Percentiles rank a stretch among this genome's conserved stretches.
Evolutionary conservation across 2,888 invertebrate genomes (phyloP).

Genomic region (Leptodirus hochenwartii): DNA sequence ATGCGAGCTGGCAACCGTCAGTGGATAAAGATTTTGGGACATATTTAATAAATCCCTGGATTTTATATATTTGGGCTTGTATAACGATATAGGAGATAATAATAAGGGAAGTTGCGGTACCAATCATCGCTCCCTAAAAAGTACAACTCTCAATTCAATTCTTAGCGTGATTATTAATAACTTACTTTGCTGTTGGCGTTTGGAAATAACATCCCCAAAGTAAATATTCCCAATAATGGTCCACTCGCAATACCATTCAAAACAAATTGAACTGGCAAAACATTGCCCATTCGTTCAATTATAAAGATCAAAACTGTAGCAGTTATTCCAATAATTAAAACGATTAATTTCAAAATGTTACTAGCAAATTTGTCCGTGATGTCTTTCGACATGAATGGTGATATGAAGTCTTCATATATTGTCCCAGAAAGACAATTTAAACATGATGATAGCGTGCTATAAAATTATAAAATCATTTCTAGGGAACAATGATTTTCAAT

Average conservation of each 20-base stretch:
- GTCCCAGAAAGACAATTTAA: slow-evolving; percentile 44
- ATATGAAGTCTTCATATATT: slow-evolving; percentile 11
- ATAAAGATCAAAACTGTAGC: slow-evolving; percentile 34
- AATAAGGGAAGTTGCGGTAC: slow-evolving; percentile 11
- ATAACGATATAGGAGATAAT: slow-evolving; percentile 11
- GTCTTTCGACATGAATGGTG: slow-evolving; percentile 21
- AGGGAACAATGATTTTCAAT: too few species aligned
- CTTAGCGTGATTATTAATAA: neutral
- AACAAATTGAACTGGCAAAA: slow-evolving; percentile 42
- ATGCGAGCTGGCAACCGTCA: slow-evolving; percentile 16
- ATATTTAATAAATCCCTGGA: slow-evolving; percentile 14
- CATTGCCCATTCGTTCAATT: slow-evolving; percentile 40
- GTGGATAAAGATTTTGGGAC: slow-evolving; percentile 15
- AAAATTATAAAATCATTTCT: too few species aligned
- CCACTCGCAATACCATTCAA: slow-evolving; percentile 43
- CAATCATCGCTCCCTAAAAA: slow-evolving; percentile 14
- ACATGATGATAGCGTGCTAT: slow-evolving; percentile 32
- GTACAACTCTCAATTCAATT: neutral
- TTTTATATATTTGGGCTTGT: slow-evolving; percentile 17
- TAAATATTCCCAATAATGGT: slow-evolving; percentile 42
- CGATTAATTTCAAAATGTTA: slow-evolving; percentile 17
- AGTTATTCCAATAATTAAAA: slow-evolving; percentile 30
- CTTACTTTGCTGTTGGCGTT: slow-evolving; percentile 36
- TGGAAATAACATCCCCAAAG: slow-evolving; percentile 43
- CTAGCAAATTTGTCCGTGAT: slow-evolving; percentile 35